Conservation (phyloP, 2,113 vertebrate genomes). For the Neogobius melanostomus region DNA sequence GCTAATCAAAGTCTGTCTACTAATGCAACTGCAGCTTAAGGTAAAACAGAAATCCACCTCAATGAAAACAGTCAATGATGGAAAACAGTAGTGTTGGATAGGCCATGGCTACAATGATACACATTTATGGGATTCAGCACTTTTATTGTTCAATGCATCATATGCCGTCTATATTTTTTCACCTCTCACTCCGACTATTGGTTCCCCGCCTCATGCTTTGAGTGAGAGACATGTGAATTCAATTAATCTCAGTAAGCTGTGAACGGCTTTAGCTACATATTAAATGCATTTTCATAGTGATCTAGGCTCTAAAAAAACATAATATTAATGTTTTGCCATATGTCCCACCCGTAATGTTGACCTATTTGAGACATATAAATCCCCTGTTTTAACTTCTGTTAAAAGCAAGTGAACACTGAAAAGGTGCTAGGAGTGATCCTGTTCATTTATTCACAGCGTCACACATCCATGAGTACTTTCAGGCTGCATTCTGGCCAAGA, state of each 20-base stretch:
- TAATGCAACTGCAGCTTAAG: not conserved
- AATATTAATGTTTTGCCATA: too few species aligned
- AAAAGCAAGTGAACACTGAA: constrained; percentile 28
- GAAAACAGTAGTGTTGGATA: not conserved
- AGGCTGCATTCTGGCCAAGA: constrained; percentile 26
- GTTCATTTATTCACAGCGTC: constrained; percentile 49
- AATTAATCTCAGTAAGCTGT: too few species aligned
- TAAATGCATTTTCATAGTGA: too few species aligned
- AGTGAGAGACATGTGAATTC: too few species aligned
- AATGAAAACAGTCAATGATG: constrained; percentile 12
- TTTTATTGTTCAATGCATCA: too few species aligned
- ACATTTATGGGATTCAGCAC: too few species aligned
- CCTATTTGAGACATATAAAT: constrained; percentile 15
- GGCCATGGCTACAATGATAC: too few species aligned
- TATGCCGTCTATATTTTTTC: too few species aligned
- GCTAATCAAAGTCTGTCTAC: constrained; percentile 22
- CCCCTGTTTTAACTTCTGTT: constrained; percentile 34
- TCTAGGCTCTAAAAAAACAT: too few species aligned
- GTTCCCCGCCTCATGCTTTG: too few species aligned
- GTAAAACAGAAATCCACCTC: constrained; percentile 7
- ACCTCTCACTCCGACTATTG: too few species aligned
- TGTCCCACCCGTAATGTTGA: not conserved
- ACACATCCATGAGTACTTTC: constrained; percentile 11
- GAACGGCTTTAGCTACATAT: too few species aligned
- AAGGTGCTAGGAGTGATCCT: constrained; percentile 32